Percentiles rank a stretch among this genome's conserved stretches.
Evolutionary conservation across 1,140 invertebrate genomes (phyloP).

Genomic region (Mizuhopecten yessoensis): DNA sequence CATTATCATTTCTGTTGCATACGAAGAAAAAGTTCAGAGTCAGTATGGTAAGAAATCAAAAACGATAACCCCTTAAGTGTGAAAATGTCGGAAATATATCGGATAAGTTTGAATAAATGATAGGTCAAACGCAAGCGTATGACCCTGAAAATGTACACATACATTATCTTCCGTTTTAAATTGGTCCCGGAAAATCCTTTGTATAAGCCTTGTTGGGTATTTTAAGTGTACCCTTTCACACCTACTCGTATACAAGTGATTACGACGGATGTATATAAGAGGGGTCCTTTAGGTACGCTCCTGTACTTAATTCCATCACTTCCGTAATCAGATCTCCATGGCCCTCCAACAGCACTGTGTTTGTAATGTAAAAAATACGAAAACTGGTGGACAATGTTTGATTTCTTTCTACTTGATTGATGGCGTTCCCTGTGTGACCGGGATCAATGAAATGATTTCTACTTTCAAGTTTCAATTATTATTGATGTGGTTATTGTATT

Average conservation of each 20-base stretch:
- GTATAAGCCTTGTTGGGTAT: background rate
- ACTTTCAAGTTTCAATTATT: background rate
- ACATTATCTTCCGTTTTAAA: background rate
- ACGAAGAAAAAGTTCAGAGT: background rate
- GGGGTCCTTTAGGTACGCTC: background rate
- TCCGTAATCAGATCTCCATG: background rate
- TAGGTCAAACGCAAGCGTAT: too few species aligned
- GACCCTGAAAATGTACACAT: too few species aligned
- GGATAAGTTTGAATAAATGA: too few species aligned
- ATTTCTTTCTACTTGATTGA: background rate
- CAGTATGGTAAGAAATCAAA: background rate
- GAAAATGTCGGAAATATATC: too few species aligned
- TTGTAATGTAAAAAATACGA: background rate
- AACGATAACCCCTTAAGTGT: background rate
- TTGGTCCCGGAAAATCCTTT: background rate
- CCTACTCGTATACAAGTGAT: background rate
- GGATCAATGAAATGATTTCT: background rate
- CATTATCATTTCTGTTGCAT: background rate
- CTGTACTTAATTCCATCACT: background rate
- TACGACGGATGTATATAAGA: background rate
- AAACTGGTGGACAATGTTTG: background rate
- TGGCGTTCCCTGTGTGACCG: background rate
- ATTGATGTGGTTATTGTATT: too few species aligned
- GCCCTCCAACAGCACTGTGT: background rate
- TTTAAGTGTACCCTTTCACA: background rate